A percentile compares a stretch with the other conserved stretches of the same genome.
These are phyloP conservation scores for Carabus problematicus DNA, from an alignment of 2,888 invertebrate species.

Conservation along the genomic window DNA sequence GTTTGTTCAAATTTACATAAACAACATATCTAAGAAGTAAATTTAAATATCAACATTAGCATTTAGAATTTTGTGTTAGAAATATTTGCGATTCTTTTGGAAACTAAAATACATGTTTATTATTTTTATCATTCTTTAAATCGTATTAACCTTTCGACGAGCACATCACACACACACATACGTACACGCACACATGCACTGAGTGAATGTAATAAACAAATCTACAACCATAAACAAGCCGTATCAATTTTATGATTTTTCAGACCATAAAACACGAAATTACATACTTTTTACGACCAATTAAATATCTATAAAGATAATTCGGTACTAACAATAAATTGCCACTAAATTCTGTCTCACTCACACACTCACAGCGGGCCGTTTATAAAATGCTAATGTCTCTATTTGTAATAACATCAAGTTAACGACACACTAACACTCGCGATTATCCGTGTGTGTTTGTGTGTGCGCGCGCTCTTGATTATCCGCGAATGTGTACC, in stretches of 20 bases:
- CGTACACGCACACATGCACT: too few species aligned
- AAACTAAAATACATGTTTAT: neutral
- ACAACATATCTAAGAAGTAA: too few species aligned
- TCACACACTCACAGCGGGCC: neutral
- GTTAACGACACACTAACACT: conserved; percentile 8
- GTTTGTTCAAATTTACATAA: too few species aligned
- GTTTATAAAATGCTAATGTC: conserved; percentile 40
- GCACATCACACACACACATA: too few species aligned
- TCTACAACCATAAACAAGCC: conserved; percentile 33
- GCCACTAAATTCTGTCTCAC: conserved; percentile 35
- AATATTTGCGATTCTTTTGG: neutral
- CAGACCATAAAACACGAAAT: conserved; percentile 39
- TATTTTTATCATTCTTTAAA: too few species aligned
- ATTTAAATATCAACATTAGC: neutral
- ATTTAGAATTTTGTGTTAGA: neutral
- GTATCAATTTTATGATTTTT: conserved; percentile 41
- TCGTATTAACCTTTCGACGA: too few species aligned
- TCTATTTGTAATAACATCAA: conserved; percentile 39
- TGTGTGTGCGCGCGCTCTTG: conserved; percentile 7
- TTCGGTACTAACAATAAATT: conserved; percentile 43
- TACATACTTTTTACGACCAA: conserved; percentile 42
- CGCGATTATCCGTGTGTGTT: neutral
- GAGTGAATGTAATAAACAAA: too few species aligned
- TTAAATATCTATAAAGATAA: conserved; percentile 43
- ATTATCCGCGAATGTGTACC: conserved; percentile 25